Base-by-base conservation (phyloP, 1,140 invertebrate genomes). In the Drosophila navojoa region DNA sequence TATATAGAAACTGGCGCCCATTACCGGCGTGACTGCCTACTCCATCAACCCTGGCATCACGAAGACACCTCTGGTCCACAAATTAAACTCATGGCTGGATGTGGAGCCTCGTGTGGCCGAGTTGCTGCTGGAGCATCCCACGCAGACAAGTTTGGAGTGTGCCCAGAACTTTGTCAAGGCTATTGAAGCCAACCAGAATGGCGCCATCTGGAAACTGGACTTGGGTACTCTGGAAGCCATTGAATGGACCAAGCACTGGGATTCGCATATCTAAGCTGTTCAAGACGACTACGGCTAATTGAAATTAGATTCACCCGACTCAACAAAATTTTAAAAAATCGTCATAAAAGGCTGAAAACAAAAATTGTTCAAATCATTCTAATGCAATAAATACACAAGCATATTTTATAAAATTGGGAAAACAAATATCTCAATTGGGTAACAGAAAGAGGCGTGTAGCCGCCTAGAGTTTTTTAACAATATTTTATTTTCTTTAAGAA, bases 121-220 rank as follows among this genome's bases (percentile, higher is more conserved):
- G 72, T 54, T 76, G 40, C 69, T 90, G 11, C 22, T 66, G 5
- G 63, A 63, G 32, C 77, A 89, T 64, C 84, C 84, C 44, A 89
- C 84, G 1, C 84, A 89, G 50, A 50, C 74, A 4, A 72, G 77
- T 2, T n/a, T 32, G 25, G 40, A 53, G 15, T 90, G 86, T 9
- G 86, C 71, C 54, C 52, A 80, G 64, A 90, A 82, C 79, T 84
- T 90, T 35, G 84, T 91, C n/a, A 84, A 89, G 77, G 89, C 89
- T 16, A 91, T 91, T 27, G 80, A 90, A 53, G 57, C 71, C 25
- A 91, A 90, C 38, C 27, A 90, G 73, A 90, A 90, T 52, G 89
- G 89, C 4, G 90, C 80, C 38, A 79, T 91, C 52, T 90, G 89
- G 89, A 89, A 85, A 19, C 45, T 89, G 57, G 86, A 90, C 35